phyloP scores from a whole-genome alignment of 2,888 invertebrate species.

The Fragum whitleyi region DNA sequence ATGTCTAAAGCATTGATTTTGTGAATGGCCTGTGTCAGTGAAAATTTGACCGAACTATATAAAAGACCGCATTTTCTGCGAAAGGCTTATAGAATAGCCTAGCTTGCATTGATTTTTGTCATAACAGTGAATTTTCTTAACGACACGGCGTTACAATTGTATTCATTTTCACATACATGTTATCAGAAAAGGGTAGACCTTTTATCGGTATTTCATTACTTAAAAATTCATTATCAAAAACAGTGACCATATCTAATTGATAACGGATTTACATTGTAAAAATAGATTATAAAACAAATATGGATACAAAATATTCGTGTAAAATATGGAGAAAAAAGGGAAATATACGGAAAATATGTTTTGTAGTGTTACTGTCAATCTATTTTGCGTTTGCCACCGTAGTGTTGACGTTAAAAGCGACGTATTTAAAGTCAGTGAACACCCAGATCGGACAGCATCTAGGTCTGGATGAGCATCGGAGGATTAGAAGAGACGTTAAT shows the following conservation, averaged over 20 bases:
- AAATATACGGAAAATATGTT: constrained; percentile 32
- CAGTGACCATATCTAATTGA: neutral
- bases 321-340: constrained; percentile 25
- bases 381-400: constrained; percentile 28
- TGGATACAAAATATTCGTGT: constrained; percentile 8
- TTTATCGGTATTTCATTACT: neutral
- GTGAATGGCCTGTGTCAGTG: neutral
- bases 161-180: neutral
- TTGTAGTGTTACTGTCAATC: constrained; percentile 29
- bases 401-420: constrained; percentile 7
- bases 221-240: neutral
- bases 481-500: neutral
- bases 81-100: neutral
- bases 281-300: neutral
- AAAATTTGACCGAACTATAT: neutral
- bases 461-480: neutral
- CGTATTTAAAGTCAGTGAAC: neutral
- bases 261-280: neutral
- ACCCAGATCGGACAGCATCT: neutral
- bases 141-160: neutral
- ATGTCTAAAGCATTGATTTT: too few relatives aligned
- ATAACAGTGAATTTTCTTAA: neutral
- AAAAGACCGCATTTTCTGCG: neutral
- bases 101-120: neutral
- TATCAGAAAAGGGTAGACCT: neutral